Percentiles rank a stretch among this genome's conserved stretches.
Evolutionary conservation across 2,888 invertebrate species (phyloP).

Genomic region (Sthenelais limicola): DNA sequence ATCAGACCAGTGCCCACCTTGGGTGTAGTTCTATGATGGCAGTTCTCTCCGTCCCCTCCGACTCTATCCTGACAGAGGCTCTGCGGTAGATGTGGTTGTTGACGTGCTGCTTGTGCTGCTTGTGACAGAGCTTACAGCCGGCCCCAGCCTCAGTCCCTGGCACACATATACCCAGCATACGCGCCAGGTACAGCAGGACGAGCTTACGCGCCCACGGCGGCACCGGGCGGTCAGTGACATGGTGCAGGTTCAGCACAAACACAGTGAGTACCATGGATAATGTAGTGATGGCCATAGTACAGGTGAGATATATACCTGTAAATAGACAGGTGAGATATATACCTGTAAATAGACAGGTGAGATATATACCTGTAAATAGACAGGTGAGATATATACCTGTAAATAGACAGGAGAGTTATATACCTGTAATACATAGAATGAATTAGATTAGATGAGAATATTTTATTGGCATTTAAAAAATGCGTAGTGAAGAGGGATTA

Average conservation of each 20-base stretch:
- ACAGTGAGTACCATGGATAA: constrained; percentile 56
- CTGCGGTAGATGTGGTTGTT: constrained; percentile 14
- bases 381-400: no score
- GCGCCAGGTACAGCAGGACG: constrained; percentile 53
- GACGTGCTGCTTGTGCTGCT: not conserved
- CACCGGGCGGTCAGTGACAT: constrained; percentile 54
- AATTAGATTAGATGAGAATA: no score
- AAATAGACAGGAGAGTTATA: no score
- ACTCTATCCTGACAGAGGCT: constrained; percentile 2
- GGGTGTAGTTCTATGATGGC: no score
- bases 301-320: constrained; percentile 55
- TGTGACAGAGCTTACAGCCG: not conserved
- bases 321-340: no score
- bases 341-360: no score
- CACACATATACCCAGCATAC: constrained; percentile 51
- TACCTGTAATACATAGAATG: no score
- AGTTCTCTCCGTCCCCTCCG: constrained; percentile 7
- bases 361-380: no score
- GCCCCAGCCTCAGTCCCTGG: not conserved
- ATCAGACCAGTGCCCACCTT: no score
- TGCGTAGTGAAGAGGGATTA: no score
- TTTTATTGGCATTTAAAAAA: no score
- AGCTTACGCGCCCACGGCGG: constrained; percentile 47
- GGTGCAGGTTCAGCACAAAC: constrained; percentile 56
- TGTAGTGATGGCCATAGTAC: constrained; percentile 58